Percentiles rank a stretch among this genome's conserved stretches.
Conservation (phyloP, 2,797 vertebrate genomes). For the Avahi laniger region DNA sequence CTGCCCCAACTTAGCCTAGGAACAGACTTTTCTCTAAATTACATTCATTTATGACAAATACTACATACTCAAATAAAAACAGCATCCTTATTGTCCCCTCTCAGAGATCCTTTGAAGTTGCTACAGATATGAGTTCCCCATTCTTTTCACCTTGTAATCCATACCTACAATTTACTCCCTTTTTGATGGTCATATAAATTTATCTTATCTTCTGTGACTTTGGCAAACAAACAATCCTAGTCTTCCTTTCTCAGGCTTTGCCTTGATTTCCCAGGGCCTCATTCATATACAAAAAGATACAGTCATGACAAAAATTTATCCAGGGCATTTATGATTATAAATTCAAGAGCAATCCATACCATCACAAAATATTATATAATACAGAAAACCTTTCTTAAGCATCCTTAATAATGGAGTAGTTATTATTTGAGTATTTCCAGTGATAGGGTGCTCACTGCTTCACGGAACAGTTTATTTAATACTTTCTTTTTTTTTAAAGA, state of each 20-base stretch:
- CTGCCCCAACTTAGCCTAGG: background rate
- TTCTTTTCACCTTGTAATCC: background rate
- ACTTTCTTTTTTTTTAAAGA: constrained; percentile 20
- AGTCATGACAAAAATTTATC: background rate
- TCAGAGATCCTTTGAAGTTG: constrained; percentile 20
- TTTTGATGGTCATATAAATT: background rate
- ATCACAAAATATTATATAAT: constrained; percentile 5
- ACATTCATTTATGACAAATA: constrained; percentile 41
- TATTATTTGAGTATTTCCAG: background rate
- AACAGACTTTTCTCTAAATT: constrained; percentile 49
- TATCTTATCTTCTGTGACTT: constrained; percentile 29
- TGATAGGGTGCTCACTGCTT: background rate
- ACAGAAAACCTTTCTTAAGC: constrained; percentile 28
- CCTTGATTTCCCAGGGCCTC: constrained; percentile 4
- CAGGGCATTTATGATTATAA: background rate
- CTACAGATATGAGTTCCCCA: background rate
- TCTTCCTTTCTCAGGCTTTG: constrained; percentile 37
- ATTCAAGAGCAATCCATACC: constrained; percentile 21
- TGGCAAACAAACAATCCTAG: constrained; percentile 35
- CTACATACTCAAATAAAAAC: constrained; percentile 27
- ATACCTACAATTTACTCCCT: background rate
- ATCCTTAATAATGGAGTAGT: background rate
- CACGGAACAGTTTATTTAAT: constrained; percentile 2
- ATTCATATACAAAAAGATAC: background rate
- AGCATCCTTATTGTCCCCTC: background rate